These are phyloP conservation scores for Rhinolophus sinicus DNA, from an alignment of 2,113 vertebrate species.

Conservation along the genomic window DNA sequence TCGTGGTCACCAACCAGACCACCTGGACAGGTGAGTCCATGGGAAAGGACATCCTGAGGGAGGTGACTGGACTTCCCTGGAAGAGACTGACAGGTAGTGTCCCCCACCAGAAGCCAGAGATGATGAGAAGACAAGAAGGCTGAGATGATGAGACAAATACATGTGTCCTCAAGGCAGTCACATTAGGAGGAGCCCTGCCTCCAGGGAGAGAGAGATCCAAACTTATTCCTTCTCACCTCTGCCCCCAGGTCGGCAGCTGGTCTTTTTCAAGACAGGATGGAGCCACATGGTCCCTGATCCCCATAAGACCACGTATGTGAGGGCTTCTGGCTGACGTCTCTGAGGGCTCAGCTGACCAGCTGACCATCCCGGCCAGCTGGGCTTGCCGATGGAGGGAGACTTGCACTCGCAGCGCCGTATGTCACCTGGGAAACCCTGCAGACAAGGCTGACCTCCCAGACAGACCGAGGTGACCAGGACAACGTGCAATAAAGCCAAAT, in stretches of 20 bases:
- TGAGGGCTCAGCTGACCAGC: conserved; percentile 37
- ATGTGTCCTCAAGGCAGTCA: not conserved
- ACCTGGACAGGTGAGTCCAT: conserved; percentile 91
- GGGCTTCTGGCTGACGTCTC: conserved; percentile 82
- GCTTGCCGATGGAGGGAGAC: conserved; percentile 75
- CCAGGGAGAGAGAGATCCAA: not conserved
- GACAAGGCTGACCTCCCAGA: conserved; percentile 81
- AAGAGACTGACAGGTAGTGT: not conserved
- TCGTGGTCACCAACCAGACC: conserved; percentile 91
- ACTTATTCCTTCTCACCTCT: not conserved
- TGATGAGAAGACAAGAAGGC: not conserved
- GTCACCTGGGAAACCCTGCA: conserved; percentile 79
- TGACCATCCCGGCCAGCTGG: conserved; percentile 73
- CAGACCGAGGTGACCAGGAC: conserved; percentile 85
- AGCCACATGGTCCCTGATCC: conserved; percentile 85
- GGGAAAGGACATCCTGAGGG: not conserved
- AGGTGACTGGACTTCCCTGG: not conserved
- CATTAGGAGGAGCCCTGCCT: not conserved
- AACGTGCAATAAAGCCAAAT: conserved; percentile 88
- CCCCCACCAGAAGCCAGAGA: not conserved
- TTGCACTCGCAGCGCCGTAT: conserved; percentile 80
- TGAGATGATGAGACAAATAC: not conserved
- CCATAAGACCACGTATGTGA: conserved; percentile 88
- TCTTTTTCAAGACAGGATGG: conserved; percentile 92
- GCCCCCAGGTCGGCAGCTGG: conserved; percentile 90